Base-by-base conservation (phyloP, 1,140 invertebrate species). In the Diploscapter pachys region DNA sequence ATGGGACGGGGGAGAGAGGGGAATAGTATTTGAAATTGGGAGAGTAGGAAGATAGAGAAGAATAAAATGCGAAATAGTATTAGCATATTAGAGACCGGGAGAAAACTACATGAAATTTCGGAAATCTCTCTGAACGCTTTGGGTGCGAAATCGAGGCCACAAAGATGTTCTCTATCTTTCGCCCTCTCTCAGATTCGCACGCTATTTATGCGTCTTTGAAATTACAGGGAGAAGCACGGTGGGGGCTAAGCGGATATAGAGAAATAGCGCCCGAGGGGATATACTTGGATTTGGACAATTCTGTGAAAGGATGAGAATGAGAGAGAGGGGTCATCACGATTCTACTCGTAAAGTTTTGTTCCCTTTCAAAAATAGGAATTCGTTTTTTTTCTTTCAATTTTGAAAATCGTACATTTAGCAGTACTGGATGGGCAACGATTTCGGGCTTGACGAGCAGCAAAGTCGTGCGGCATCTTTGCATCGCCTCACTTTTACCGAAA, bases 401-500 rank as follows among this genome's bases (percentile, higher is more conserved):
- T 31, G 56, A 63, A 13, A 72, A 52, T 13, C 48, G n/a, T 48
- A 72, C 71, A 48, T 56, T 6, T 5, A 72, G 71, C 8, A 72
- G 31, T 66, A 63, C n/a, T 8, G 71, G 49, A 52, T 72, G 61
- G 4, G 71, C 71, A 5, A 72, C 71, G 13, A 72, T n/a, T 8
- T 72, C 71, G 4, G 71, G 71, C 49, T 72, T 72, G 31, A 72
- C 31, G 13, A 72, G 61, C 5, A 72, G 4, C 63, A 72, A 69
- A 5, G 56, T 52, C 61, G 31, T 31, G 31, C 31, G 31, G 31
- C 31, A 31, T 31, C 31, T 31, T 31, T 31, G 31, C 31, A 31
- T 31, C 31, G 31, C 31, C 31, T 31, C 31, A 31, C 31, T 31
- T 31, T 31, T 31, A 31, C 31, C 31, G 31, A 31, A 31, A 31